Conservation (phyloP, 1,140 invertebrate genomes). For the Lordiphosa collinella region DNA sequence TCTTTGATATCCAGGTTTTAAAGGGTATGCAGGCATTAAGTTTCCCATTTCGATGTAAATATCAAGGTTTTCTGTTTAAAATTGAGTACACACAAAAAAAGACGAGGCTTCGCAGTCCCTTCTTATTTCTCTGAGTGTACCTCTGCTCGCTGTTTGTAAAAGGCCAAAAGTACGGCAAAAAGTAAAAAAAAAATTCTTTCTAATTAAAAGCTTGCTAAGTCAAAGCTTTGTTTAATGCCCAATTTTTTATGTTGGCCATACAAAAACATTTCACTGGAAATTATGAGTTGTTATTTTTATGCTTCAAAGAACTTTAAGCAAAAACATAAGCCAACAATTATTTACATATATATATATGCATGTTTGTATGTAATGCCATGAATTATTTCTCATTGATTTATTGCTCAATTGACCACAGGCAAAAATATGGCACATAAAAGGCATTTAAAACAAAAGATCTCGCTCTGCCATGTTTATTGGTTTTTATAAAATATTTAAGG, state of each 20-base stretch:
- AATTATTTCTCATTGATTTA: constrained; percentile 47
- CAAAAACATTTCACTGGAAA: neutral
- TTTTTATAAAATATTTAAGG: constrained; percentile 36
- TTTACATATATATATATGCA: constrained; percentile 4
- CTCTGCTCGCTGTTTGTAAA: neutral
- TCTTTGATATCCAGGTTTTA: neutral
- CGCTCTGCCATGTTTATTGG: constrained; percentile 14
- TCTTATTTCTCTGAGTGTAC: no score
- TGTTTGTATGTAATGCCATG: neutral
- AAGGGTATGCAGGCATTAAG: no score
- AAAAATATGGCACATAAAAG: constrained; percentile 39
- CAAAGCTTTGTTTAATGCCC: constrained; percentile 4
- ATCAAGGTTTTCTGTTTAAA: no score
- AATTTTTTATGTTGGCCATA: constrained; percentile 1
- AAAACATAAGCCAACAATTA: constrained; percentile 2
- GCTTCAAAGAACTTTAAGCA: constrained; percentile 1
- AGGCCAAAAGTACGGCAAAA: neutral
- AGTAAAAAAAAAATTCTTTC: neutral
- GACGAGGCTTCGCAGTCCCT: no score
- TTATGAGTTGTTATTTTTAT: neutral
- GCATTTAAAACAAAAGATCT: constrained; percentile 47
- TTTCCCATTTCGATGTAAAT: no score
- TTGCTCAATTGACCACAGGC: constrained; percentile 30
- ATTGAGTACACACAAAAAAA: no score
- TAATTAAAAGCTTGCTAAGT: constrained; percentile 17